Evolutionary conservation across 2,797 vertebrate genomes (phyloP), one percentile per base, ranked within the genome.

Genomic region (Leptatherina wallacei): DNA sequence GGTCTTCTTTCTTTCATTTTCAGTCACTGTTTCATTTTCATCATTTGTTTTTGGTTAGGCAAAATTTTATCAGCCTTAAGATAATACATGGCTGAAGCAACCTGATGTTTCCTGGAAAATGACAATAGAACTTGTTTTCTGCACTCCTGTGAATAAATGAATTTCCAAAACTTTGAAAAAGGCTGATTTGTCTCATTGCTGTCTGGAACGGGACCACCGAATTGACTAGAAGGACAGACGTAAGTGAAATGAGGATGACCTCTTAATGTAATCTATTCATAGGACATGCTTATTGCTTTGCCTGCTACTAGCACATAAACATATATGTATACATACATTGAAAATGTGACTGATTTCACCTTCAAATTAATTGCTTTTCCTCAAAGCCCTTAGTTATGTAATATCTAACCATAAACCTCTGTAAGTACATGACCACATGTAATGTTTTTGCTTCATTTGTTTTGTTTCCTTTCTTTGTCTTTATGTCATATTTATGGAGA

Each of bases 111-210:
- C n/a, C 59, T 16, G 6, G 35, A 27, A 6, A 40, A 36, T 61
- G 22, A 29, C 24, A 40, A 16, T 4, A 27, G 3, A 61, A 8
- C 36, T 10, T 29, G 11, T 13, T 38, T 58, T 36, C 22, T 59
- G n/a, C 12, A 12, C 57, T 38, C 33, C 4, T 35, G 32, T 35
- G 33, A 38, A 42, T 2, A 11, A 63, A 49, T 49, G 12, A n/a
- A 49, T 63, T 27, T 62, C 60, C 61, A 49, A 30, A 27, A 33
- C 30, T 63, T 32, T 32, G 14, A 33, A 33, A 49, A 20, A 63
- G 32, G 27, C 42, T 32, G 29, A 22, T 22, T 29, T 33, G 16
- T 32, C 12, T 36, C 35, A 49, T 20, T 12, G 11, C 29, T 32
- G 40, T 42, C 61, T 49, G 40, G 29, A 29, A 44, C 29, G 10